These are phyloP conservation scores for Candidula unifasciata DNA, from an alignment of 2,888 invertebrate genomes.

Conservation along the genomic window DNA sequence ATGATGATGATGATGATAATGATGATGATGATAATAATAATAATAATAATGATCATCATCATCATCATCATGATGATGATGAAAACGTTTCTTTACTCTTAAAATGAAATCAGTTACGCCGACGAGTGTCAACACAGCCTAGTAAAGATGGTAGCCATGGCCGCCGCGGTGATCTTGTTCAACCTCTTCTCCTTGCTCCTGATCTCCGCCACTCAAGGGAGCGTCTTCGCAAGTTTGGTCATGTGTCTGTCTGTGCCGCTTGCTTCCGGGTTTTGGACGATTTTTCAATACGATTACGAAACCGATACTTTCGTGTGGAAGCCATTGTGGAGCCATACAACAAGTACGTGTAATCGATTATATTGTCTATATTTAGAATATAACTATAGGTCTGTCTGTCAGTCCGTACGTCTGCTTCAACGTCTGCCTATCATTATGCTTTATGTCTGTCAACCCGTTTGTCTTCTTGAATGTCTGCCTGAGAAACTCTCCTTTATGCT, in stretches of 20 bases:
- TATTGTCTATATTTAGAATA: neutral
- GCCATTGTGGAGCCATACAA: conserved; percentile 62
- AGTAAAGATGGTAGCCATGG: conserved; percentile 62
- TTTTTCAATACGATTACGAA: conserved; percentile 61
- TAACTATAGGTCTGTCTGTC: no score
- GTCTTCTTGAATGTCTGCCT: no score
- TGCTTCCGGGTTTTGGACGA: conserved; percentile 67
- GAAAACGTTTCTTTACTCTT: neutral
- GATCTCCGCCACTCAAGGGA: conserved; percentile 67
- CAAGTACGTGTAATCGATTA: conserved; percentile 43
- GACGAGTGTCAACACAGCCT: conserved; percentile 45
- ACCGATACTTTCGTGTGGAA: conserved; percentile 60
- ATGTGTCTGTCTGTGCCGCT: conserved; percentile 64
- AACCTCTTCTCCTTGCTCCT: conserved; percentile 66
- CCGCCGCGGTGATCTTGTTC: conserved; percentile 54
- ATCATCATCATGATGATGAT: no score
- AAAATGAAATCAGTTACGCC: conserved; percentile 28
- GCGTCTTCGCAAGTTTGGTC: conserved; percentile 65
- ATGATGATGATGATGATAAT: no score
- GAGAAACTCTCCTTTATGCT: no score
- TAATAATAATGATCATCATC: no score
- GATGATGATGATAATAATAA: no score
- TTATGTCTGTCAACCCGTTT: no score
- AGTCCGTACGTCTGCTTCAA: no score
- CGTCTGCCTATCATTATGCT: no score